Base-by-base conservation (phyloP, 1,140 invertebrate genomes). In the Harlomillsia oculata region DNA sequence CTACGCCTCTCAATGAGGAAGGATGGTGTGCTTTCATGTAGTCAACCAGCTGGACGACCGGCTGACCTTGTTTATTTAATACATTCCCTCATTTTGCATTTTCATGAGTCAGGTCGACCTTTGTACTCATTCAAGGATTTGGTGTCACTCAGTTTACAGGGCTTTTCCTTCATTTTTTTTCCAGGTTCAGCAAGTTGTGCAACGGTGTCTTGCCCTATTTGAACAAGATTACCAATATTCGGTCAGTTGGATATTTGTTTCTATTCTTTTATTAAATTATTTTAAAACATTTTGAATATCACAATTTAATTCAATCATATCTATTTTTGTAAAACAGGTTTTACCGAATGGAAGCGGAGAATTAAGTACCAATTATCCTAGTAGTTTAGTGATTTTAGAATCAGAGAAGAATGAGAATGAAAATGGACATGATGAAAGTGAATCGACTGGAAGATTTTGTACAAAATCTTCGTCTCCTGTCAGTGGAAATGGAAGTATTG, bases 341-440 rank as follows among this genome's bases (percentile, higher is more conserved):
- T 29, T 44, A 25, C 37, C 34, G 29, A 55, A 41, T 66, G 71
- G 70, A 25, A 74, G 71, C 59, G 84, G 84, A n/a, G 78, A 82
- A 65, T 70, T 87, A n/a, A 82, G 83, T 70, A 74, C 77, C 39
- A 79, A 84, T 56, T 89, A 88, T 72, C 85, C 85, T 32, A 79
- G 77, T 63, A 78, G 81, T 51, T 73, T 89, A 50, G 76, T 86
- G 40, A 77, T 87, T 62, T 73, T 83, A 14, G 81, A 86, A 67
- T 76, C 78, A 68, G 83, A 85, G 59, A 74, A 76, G 71, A 54
- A 46, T 54, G 41, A 28, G 4, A 25, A 11, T 11, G 11, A 5
- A 28, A 41, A 28, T 29, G 26, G 29, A 20, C 23, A 41, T 37
- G 23, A 39, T 2, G 30, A 14, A 21, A 21, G 18, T 29, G 30